Evolutionary conservation across 2,888 invertebrate genomes (phyloP), one percentile per base, ranked within the genome.

Genomic region (Harpalus rubripes): DNA sequence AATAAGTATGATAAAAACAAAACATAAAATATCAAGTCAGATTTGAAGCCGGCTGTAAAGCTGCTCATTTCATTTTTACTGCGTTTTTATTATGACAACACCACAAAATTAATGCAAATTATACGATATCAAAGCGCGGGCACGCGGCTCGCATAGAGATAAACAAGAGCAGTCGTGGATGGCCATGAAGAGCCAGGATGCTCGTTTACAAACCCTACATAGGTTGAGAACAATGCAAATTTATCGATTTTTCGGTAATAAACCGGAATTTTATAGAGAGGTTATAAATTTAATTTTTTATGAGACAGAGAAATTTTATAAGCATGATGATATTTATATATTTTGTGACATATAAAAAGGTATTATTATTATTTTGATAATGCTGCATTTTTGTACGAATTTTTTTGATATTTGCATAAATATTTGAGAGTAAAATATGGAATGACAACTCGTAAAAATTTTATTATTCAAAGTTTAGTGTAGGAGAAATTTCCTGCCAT

Each of bases 91-190:
- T 83, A 83, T 83, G 74, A 76, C 76, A 76, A 76, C 83, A 63
- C 61, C 83, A 83, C 63, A 63, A 83, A 83, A 83, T 83, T 76
- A 83, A 83, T 76, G 76, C 83, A 76, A 83, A 83, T 74, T 83
- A 76, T 81, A 81, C 41, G 83, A 76, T 83, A 83, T 83, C 83
- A 83, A 82, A 72, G 82, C 82, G 26, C 39, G 82, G 39, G 82
- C 82, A 82, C 82, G 76, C 61, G 61, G 83, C 44, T 22, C 56
- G 56, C 78, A 84, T 84, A 56, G 59, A 63, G 78, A 83, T 74
- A 72, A 76, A 76, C 83, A 72, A 76, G 52, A 44, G 61, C 63
- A 63, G 22, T 22, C 63, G 63, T 12, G 59, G 63, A 26, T 63
- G 63, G 18, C 63, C 63, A 63, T 63, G 63, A 18, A 12, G 18